Evolutionary conservation across 1,140 invertebrate genomes (phyloP), one percentile per base, ranked within the genome.

Genomic region (Bombyx mandarina): DNA sequence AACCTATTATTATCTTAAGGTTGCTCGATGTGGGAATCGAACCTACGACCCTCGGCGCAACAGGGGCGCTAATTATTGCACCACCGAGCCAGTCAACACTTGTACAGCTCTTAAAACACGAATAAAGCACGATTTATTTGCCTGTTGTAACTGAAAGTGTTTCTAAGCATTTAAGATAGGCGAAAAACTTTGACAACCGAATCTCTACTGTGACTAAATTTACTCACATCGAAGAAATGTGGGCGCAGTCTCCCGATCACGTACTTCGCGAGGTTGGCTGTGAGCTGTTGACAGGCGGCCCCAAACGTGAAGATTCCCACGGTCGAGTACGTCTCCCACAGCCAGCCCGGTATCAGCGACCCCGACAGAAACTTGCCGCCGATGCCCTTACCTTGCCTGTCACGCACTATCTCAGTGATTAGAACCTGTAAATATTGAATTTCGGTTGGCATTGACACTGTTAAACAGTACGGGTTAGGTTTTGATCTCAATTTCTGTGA

Each of bases 261-360:
- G 66, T 97, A 97, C 82, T 98, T 99, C 7, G 93, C 94, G 57
- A 97, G 91, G 69, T 97, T 95, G 5, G 95, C 96, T 0, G 92
- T 91, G 6, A 97, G 79, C 75, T 96, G 94, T 49, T 93, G 94
- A 61, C 92, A 91, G 0, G 91, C 92, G 1, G 93, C 93, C 0
- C 96, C 96, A 77, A 97, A 97, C 9, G 92, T 91, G 74, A 96
- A 98, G 0, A 95, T 77, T 2, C 94, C 93, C 5, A 96, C 87
- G 55, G 91, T 90, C 57, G 90, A 89, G 71, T 96, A 96, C 52
- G 91, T 89, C 62, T 90, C 90, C 80, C 91, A 90, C 1, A 94
- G 56, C 93, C 93, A 95, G 7, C 89, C 86, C 3, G 93, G 92
- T 48, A 95, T 83, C 7, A 89, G 83, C n/a, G 83, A 73, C 6